These are phyloP conservation scores for Ptilodon capucinus DNA, from an alignment of 2,888 invertebrate genomes.

Conservation along the genomic window DNA sequence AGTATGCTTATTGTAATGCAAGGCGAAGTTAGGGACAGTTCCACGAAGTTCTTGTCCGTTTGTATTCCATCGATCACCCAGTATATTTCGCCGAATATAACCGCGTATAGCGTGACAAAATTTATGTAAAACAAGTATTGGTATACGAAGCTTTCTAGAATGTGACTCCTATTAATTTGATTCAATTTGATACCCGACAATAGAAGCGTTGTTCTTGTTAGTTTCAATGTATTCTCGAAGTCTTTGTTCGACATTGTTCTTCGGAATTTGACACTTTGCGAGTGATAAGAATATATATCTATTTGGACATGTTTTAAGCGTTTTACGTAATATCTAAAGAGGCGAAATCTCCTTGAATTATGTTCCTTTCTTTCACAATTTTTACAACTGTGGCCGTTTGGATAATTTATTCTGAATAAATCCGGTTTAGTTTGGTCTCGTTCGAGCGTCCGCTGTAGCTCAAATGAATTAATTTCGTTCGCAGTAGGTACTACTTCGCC, in stretches of 20 bases:
- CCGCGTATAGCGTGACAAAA: slow-evolving; percentile 44
- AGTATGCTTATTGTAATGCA: slow-evolving; percentile 52
- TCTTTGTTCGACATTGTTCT: slow-evolving; percentile 10
- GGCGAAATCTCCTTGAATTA: neutral
- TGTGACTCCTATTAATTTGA: slow-evolving; percentile 10
- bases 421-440: slow-evolving; percentile 1
- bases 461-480: slow-evolving; percentile 1
- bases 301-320: neutral
- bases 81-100: slow-evolving; percentile 50
- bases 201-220: slow-evolving; percentile 41
- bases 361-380: neutral
- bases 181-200: slow-evolving; percentile 52
- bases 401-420: neutral
- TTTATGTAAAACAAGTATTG: slow-evolving; percentile 44
- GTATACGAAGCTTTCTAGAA: slow-evolving; percentile 30
- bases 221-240: slow-evolving; percentile 41
- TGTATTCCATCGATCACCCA: slow-evolving; percentile 51
- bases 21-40: slow-evolving; percentile 51
- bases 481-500: neutral
- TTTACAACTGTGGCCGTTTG: neutral
- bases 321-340: neutral
- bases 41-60: slow-evolving; percentile 44
- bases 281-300: neutral
- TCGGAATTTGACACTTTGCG: neutral
- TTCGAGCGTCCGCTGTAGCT: neutral